A percentile compares a stretch with the other conserved stretches of the same genome.
phyloP scores from a whole-genome alignment of 2,888 invertebrate genomes.

The Coleophora flavipennella region DNA sequence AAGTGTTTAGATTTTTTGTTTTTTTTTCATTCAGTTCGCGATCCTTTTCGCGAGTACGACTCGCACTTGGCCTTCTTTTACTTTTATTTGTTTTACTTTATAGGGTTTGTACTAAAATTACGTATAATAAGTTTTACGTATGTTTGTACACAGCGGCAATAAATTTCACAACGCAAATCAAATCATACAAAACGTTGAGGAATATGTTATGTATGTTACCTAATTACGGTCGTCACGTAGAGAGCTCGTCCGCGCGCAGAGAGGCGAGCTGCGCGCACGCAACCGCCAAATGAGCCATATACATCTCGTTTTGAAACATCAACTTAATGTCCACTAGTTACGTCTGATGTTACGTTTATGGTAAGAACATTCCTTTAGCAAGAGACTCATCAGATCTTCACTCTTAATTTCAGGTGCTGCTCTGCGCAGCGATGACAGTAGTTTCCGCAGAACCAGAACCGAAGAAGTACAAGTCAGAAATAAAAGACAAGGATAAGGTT shows the following conservation, averaged over 20 bases:
- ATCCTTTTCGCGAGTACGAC: no score
- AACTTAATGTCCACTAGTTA: background rate
- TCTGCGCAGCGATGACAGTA: constrained; percentile 33
- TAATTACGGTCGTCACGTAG: constrained; percentile 33
- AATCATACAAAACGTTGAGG: constrained; percentile 31
- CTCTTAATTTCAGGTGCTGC: constrained; percentile 50
- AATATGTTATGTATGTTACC: constrained; percentile 39
- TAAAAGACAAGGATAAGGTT: constrained; percentile 37
- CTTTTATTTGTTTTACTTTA: no score
- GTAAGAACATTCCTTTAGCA: constrained; percentile 1
- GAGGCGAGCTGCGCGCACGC: constrained; percentile 21
- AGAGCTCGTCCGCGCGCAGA: constrained; percentile 22
- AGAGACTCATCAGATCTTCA: constrained; percentile 3
- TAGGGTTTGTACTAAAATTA: no score
- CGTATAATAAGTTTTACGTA: no score
- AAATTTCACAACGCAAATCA: constrained; percentile 33
- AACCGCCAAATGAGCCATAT: constrained; percentile 25
- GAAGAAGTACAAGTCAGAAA: constrained; percentile 51
- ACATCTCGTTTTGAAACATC: constrained; percentile 15
- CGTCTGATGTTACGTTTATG: no score
- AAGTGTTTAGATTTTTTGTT: no score
- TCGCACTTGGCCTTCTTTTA: no score
- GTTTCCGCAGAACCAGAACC: constrained; percentile 51
- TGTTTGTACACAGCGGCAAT: constrained; percentile 13
- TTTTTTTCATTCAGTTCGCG: no score